Conservation (phyloP, 2,797 vertebrate genomes). For the Nothura maculosa region DNA sequence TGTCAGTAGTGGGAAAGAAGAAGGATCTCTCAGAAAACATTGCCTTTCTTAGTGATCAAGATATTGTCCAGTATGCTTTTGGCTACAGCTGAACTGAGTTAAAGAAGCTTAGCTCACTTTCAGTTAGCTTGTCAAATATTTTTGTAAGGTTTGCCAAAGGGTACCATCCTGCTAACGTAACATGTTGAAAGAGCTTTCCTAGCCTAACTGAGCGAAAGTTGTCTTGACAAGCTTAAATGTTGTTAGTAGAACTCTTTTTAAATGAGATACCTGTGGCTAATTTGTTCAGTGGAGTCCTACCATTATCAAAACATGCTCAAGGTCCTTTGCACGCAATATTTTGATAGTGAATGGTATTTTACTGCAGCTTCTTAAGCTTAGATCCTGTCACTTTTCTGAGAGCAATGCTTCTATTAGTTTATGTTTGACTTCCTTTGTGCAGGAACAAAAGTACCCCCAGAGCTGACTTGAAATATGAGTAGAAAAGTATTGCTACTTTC, state of each 20-base stretch:
- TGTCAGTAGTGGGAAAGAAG: background rate
- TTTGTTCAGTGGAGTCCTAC: background rate
- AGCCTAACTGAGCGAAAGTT: background rate
- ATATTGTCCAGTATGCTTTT: background rate
- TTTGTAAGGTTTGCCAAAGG: background rate
- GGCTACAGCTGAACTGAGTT: background rate
- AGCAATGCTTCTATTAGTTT: background rate
- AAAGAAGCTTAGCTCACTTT: fast-evolving
- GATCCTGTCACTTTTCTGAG: background rate
- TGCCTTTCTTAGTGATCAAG: background rate
- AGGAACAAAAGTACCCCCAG: background rate
- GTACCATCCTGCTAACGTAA: background rate
- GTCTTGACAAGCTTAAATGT: background rate
- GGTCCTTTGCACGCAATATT: background rate
- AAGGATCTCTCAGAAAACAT: background rate
- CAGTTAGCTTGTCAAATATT: background rate
- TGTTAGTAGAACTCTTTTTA: background rate
- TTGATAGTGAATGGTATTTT: background rate
- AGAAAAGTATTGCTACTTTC: background rate
- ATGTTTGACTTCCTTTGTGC: background rate
- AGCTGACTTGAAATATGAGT: background rate
- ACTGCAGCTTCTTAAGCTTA: background rate
- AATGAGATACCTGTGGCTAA: background rate
- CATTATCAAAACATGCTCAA: background rate
- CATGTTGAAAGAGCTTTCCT: background rate